These are phyloP conservation scores for Sander vitreus DNA, from an alignment of 2,113 vertebrate species.

Conservation along the genomic window DNA sequence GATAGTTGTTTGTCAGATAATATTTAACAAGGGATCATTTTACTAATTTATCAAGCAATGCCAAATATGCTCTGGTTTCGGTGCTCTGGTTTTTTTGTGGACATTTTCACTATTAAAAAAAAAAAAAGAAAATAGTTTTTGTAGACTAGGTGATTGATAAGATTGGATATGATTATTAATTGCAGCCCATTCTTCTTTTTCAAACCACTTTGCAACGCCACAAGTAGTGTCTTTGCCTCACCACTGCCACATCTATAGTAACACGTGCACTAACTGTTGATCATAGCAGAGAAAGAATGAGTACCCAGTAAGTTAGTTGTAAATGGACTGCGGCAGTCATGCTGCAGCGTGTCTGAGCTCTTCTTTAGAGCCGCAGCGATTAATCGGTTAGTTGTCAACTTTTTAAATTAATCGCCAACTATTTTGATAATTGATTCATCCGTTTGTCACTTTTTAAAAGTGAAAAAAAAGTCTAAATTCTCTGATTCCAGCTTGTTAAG, in stretches of 20 bases:
- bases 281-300: not conserved
- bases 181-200: not conserved
- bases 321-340: not conserved
- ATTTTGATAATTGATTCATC: too few relatives aligned
- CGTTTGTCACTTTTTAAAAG: too few relatives aligned
- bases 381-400: too few relatives aligned
- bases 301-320: not conserved
- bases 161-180: not conserved
- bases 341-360: not conserved
- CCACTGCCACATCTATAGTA: not conserved
- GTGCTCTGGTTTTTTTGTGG: not conserved
- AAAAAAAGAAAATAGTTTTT: not conserved
- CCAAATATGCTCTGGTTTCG: not conserved
- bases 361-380: too few relatives aligned
- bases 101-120: not conserved
- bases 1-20: too few relatives aligned
- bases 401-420: too few relatives aligned
- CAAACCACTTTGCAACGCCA: not conserved
- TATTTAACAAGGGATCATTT: not conserved
- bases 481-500: too few relatives aligned
- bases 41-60: not conserved
- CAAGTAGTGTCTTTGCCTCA: not conserved
- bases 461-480: too few relatives aligned
- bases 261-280: not conserved
- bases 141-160: not conserved